Conservation (phyloP, 2,888 invertebrate genomes). For the Caenorhabditis sinica region DNA sequence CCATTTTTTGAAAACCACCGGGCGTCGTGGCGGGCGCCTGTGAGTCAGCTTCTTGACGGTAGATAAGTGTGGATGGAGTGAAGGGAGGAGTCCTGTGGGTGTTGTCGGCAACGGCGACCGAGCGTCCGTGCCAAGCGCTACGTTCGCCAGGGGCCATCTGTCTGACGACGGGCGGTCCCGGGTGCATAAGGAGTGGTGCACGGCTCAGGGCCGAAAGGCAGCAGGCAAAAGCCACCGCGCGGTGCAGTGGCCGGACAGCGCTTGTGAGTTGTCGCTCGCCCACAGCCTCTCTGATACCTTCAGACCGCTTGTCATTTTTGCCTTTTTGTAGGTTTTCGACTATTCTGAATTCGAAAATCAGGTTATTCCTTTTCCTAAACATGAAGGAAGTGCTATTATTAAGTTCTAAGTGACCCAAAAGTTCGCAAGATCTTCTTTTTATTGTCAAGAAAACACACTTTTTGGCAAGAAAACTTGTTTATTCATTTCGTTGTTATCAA, state of each 20-base stretch:
- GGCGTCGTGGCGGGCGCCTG: constrained; percentile 75
- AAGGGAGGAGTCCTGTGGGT: constrained; percentile 70
- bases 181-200: constrained; percentile 33
- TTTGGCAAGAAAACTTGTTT: not conserved
- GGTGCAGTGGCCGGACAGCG: constrained; percentile 22
- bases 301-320: constrained; percentile 27
- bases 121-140: constrained; percentile 51
- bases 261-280: constrained; percentile 21
- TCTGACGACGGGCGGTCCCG: constrained; percentile 41
- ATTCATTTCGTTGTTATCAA: no score
- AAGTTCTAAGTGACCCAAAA: not conserved
- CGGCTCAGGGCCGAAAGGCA: constrained; percentile 10
- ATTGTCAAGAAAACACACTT: not conserved
- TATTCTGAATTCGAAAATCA: no score
- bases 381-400: no score
- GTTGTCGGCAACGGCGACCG: constrained; percentile 51
- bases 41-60: constrained; percentile 77
- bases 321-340: no score
- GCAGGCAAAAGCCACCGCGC: constrained; percentile 16
- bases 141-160: constrained; percentile 35
- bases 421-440: not conserved
- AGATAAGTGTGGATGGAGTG: constrained; percentile 72
- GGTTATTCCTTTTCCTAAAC: no score
- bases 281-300: constrained; percentile 15
- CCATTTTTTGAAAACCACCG: constrained; percentile 53